Evolutionary conservation across 2,113 vertebrate species (phyloP).

Genomic region (Tetrao urogallus): DNA sequence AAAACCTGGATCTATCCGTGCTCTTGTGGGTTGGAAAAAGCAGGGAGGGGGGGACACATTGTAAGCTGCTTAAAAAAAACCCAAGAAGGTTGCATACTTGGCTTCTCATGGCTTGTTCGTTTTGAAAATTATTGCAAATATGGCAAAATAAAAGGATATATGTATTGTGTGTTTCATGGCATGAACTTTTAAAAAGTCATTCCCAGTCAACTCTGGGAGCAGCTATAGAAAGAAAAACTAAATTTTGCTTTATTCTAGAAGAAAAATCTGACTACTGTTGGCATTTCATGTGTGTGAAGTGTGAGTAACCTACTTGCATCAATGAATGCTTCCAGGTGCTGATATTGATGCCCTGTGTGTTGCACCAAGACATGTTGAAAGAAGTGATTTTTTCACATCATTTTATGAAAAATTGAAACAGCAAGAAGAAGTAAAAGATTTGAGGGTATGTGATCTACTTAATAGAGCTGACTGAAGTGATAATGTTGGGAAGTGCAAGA

Average conservation of each 20-base stretch:
- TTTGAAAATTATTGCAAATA: neutral
- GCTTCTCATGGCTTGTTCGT: neutral
- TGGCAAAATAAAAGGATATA: neutral
- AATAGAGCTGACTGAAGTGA: neutral
- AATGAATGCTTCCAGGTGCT: slow-evolving; percentile 80
- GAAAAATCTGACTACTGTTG: neutral
- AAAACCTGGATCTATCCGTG: neutral
- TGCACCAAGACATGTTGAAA: slow-evolving; percentile 88
- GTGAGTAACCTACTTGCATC: neutral
- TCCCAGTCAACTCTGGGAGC: neutral
- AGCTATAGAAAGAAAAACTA: neutral
- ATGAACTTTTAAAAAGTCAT: neutral
- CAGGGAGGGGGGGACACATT: neutral
- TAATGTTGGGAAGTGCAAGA: neutral
- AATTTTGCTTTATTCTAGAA: neutral
- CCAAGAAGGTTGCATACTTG: neutral
- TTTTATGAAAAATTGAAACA: slow-evolving; percentile 91
- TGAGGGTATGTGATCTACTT: slow-evolving; percentile 79
- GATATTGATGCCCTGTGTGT: slow-evolving; percentile 93
- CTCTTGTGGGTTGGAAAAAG: neutral
- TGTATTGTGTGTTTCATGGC: neutral
- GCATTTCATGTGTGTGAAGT: neutral
- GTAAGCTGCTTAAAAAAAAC: neutral
- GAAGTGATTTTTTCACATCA: slow-evolving; percentile 90
- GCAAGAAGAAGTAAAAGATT: slow-evolving; percentile 90